Evolutionary conservation across 1,140 invertebrate genomes (phyloP).

Genomic region (Holotrichia oblita): DNA sequence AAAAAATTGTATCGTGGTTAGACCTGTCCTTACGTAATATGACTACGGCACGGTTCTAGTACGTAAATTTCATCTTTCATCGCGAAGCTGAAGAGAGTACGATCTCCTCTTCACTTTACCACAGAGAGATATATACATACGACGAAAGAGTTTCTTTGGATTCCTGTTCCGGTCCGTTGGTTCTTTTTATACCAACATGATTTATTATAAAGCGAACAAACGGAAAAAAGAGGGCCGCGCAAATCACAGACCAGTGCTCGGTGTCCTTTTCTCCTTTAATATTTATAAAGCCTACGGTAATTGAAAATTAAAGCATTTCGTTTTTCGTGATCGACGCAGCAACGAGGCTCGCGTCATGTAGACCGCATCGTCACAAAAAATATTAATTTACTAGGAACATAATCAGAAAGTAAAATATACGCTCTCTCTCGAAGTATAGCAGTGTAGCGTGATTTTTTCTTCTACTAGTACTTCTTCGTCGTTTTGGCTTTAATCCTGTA

Average conservation of each 20-base stretch:
- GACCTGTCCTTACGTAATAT: background rate
- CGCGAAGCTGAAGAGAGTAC: background rate
- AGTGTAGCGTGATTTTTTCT: slow-evolving; percentile 22
- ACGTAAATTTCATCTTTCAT: slow-evolving; percentile 4
- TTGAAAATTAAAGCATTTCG: slow-evolving; percentile 37
- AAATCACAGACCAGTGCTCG: background rate
- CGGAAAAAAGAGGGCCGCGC: slow-evolving; percentile 17
- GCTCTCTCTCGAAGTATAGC: slow-evolving; percentile 7
- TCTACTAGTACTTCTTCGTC: too few species aligned
- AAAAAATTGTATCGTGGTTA: background rate
- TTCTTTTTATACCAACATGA: slow-evolving; percentile 36
- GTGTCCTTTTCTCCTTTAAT: slow-evolving; percentile 27
- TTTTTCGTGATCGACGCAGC: slow-evolving; percentile 27
- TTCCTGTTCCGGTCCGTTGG: slow-evolving; percentile 29
- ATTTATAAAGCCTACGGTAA: slow-evolving; percentile 34
- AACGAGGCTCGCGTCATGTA: slow-evolving; percentile 21
- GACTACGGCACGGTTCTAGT: background rate
- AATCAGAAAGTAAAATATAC: slow-evolving; percentile 26
- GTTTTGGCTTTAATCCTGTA: slow-evolving; percentile 14
- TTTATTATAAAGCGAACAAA: slow-evolving; percentile 29
- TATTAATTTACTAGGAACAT: slow-evolving; percentile 31
- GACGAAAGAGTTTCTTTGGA: slow-evolving; percentile 27
- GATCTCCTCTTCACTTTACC: background rate
- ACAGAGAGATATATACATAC: slow-evolving; percentile 3
- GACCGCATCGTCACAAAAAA: slow-evolving; percentile 28